phyloP scores from a whole-genome alignment of 2,797 vertebrate genomes.

The Clarias pachynema region DNA sequence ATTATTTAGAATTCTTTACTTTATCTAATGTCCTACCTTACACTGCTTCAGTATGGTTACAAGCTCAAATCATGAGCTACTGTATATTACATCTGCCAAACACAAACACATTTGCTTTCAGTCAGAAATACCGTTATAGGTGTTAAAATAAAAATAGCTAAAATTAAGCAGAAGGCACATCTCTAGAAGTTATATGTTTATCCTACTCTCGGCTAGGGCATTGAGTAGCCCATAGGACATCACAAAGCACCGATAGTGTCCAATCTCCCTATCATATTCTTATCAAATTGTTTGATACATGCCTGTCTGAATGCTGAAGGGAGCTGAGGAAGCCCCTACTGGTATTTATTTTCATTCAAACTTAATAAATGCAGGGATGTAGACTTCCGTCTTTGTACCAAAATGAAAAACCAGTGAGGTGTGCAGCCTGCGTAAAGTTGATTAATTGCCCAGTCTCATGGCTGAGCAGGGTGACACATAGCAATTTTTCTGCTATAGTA shows the following conservation, averaged over 20 bases:
- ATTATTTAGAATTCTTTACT: neutral
- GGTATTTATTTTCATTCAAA: constrained; percentile 3
- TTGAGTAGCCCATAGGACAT: neutral
- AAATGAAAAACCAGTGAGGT: neutral
- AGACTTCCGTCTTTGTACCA: neutral
- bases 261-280: neutral
- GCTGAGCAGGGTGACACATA: neutral
- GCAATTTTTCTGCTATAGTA: neutral
- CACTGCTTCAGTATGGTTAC: neutral
- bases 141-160: neutral
- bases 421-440: constrained; percentile 5
- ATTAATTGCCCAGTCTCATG: neutral
- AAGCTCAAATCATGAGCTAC: neutral
- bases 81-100: neutral
- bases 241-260: neutral
- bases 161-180: neutral
- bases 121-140: neutral
- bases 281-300: neutral
- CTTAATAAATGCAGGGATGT: constrained; percentile 2
- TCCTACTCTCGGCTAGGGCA: neutral
- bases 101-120: neutral
- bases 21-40: neutral
- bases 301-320: neutral
- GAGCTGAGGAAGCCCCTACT: no score
- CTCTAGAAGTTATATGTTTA: neutral